Evolutionary conservation across 2,888 invertebrate genomes (phyloP).

Genomic region (Agrotis exclamationis): DNA sequence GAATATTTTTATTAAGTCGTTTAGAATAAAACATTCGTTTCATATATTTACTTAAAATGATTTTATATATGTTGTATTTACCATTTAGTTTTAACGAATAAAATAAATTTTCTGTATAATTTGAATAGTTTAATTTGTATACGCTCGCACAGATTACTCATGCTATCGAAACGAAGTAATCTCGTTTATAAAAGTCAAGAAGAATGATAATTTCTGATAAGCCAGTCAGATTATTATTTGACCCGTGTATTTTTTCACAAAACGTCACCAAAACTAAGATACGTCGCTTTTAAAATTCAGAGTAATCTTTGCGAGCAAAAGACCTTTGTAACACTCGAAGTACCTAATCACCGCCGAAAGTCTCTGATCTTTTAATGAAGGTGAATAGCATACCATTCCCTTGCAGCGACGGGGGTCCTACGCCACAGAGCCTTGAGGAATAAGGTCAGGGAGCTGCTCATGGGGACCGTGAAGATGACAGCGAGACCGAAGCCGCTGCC

Average conservation of each 20-base stretch:
- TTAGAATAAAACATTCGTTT: slow-evolving; percentile 8
- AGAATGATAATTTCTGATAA: too few relatives aligned
- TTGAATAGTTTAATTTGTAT: slow-evolving; percentile 48
- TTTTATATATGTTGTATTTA: slow-evolving; percentile 23
- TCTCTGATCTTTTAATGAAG: slow-evolving; percentile 73
- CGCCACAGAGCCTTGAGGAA: slow-evolving; percentile 72
- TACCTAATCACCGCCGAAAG: slow-evolving; percentile 26
- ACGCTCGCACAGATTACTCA: slow-evolving; percentile 29
- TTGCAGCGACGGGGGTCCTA: slow-evolving; percentile 81
- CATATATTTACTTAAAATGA: neutral
- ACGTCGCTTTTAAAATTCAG: too few relatives aligned
- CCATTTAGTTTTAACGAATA: slow-evolving; percentile 23
- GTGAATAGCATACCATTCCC: slow-evolving; percentile 83
- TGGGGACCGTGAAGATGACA: slow-evolving; percentile 71
- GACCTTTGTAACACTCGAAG: neutral
- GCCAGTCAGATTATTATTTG: too few relatives aligned
- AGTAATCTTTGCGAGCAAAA: slow-evolving; percentile 39
- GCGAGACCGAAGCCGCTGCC: slow-evolving; percentile 66
- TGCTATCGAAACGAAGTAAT: neutral
- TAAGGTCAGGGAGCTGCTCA: slow-evolving; percentile 65
- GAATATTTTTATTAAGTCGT: neutral
- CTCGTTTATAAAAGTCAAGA: too few relatives aligned
- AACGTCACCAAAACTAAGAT: too few relatives aligned
- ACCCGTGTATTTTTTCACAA: too few relatives aligned
- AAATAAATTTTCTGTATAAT: slow-evolving; percentile 50